These are phyloP conservation scores for Archegozetes longisetosus DNA, from an alignment of 1,140 invertebrate genomes.

Conservation along the genomic window DNA sequence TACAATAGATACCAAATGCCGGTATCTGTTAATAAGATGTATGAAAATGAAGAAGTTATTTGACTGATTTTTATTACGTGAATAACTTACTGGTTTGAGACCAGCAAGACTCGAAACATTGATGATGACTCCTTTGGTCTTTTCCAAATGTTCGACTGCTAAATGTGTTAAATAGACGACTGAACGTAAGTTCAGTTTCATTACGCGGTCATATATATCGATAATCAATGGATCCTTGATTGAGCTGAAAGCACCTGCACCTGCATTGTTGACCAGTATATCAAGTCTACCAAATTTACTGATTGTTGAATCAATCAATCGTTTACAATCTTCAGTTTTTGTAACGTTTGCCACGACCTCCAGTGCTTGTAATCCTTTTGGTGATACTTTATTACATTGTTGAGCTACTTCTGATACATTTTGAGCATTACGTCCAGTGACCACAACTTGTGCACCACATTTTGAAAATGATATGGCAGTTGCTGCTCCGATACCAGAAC, in stretches of 20 bases:
- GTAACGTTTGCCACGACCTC: neutral
- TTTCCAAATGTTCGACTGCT: neutral
- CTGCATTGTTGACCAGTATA: slow-evolving; percentile 6
- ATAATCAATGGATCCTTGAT: neutral
- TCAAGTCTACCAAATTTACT: neutral
- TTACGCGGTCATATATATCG: neutral
- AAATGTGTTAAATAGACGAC: neutral
- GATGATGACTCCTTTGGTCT: neutral
- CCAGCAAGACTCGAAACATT: neutral
- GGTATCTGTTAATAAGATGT: neutral
- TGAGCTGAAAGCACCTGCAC: too few species aligned
- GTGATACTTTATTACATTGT: neutral
- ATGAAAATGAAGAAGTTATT: neutral
- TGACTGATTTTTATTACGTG: neutral
- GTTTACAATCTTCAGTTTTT: neutral
- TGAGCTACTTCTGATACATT: neutral
- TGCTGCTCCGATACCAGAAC: slow-evolving; percentile 2
- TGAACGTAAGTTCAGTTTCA: neutral
- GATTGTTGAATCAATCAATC: neutral
- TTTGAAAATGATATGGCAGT: slow-evolving; percentile 1
- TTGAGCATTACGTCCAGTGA: neutral
- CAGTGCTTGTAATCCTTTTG: neutral
- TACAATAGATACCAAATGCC: slow-evolving; percentile 41
- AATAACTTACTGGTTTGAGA: neutral
- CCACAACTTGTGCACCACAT: neutral